Conservation (phyloP, 2,888 invertebrate species). For the Pasiphila rectangulata region DNA sequence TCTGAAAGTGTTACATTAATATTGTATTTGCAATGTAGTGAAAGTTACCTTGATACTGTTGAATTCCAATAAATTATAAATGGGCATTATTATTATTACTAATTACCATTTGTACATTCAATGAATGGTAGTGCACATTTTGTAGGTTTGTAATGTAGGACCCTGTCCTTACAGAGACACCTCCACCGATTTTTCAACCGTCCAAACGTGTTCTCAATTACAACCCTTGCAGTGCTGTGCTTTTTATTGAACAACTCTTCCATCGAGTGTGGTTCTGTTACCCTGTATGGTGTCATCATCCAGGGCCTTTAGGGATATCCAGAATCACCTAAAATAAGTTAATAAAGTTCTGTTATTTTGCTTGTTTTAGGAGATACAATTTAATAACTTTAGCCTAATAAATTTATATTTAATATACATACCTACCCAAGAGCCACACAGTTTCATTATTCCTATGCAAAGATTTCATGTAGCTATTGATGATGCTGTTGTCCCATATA, state of each 20-base stretch:
- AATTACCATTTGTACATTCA: constrained; percentile 36
- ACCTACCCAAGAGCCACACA: constrained; percentile 32
- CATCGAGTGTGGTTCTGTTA: too few relatives aligned
- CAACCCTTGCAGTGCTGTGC: too few relatives aligned
- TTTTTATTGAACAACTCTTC: too few relatives aligned
- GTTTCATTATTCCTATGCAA: constrained; percentile 7
- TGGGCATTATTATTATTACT: neutral
- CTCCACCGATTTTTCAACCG: too few relatives aligned
- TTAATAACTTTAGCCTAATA: neutral
- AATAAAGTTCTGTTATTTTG: neutral
- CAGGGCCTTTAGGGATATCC: neutral
- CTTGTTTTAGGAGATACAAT: neutral
- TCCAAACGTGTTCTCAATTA: too few relatives aligned
- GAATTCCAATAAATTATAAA: neutral
- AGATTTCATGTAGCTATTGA: constrained; percentile 7
- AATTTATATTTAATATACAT: neutral
- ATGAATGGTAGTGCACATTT: constrained; percentile 32
- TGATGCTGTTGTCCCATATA: constrained; percentile 33
- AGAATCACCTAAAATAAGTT: constrained; percentile 1
- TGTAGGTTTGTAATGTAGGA: too few relatives aligned
- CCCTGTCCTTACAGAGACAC: too few relatives aligned
- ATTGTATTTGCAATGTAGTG: neutral
- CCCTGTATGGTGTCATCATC: constrained; percentile 2
- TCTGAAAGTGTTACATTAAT: constrained; percentile 14
- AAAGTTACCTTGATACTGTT: neutral